Conservation (phyloP, 2,888 invertebrate species). For the Galerucella nymphaeae region DNA sequence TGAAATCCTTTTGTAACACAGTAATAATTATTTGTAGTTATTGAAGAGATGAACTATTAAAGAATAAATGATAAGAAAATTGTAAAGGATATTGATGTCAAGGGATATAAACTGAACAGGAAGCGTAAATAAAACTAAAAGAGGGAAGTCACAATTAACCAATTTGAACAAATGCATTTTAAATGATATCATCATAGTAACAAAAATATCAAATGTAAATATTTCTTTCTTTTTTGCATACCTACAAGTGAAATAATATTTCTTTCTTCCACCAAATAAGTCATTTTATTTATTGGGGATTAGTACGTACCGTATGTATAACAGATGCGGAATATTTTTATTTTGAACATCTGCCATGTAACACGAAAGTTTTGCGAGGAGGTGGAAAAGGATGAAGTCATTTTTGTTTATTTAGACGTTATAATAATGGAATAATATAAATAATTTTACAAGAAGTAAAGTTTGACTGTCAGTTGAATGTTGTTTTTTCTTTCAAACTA, state of each 20-base stretch:
- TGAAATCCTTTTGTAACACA: too few species aligned
- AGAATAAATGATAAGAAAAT: background rate
- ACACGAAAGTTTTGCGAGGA: background rate
- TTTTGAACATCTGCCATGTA: background rate
- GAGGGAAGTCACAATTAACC: constrained; percentile 11
- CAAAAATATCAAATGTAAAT: background rate
- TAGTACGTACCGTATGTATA: background rate
- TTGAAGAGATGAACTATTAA: background rate
- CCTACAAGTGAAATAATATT: background rate
- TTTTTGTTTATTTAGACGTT: too few species aligned
- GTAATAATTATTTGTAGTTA: too few species aligned
- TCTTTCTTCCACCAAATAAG: background rate
- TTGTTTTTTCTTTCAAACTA: too few species aligned
- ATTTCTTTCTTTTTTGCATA: background rate
- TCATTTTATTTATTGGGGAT: background rate
- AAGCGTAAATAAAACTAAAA: constrained; percentile 24
- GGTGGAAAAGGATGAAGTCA: background rate
- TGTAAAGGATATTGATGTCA: constrained; percentile 23
- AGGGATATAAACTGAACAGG: constrained; percentile 32
- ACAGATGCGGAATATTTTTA: constrained; percentile 12
- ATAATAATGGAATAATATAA: too few species aligned
- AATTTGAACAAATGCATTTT: constrained; percentile 12
- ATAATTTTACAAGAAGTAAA: too few species aligned
- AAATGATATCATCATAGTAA: background rate
- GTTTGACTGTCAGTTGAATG: too few species aligned